Conservation (phyloP, 2,888 invertebrate species). For the Antheraea assamensis region DNA sequence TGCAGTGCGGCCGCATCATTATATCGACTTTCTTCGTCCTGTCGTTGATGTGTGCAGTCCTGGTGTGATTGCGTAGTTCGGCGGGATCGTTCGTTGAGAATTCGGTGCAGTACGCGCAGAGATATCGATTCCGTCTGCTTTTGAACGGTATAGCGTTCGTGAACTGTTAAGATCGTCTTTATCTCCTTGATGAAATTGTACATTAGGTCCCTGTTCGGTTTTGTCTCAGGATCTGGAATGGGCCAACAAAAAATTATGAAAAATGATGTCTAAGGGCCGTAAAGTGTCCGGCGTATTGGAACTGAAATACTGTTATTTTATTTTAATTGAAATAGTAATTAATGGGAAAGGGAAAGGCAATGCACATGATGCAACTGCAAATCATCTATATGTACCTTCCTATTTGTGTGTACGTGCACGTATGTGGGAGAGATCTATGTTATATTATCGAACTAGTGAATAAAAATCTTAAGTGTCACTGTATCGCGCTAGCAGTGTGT, state of each 20-base stretch:
- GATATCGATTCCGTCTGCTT: conserved; percentile 40
- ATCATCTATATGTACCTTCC: too few species aligned
- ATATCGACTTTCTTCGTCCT: conserved; percentile 41
- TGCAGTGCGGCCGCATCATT: conserved; percentile 50
- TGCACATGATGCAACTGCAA: too few species aligned
- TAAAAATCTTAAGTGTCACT: too few species aligned
- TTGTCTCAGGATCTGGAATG: background rate
- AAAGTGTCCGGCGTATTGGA: too few species aligned
- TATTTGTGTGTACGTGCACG: too few species aligned
- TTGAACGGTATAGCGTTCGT: conserved; percentile 64
- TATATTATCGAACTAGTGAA: too few species aligned
- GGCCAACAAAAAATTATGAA: background rate
- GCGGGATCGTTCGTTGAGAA: conserved; percentile 46
- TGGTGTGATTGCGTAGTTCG: conserved; percentile 50
- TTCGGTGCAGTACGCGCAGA: conserved; percentile 57
- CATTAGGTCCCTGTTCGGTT: conserved; percentile 23
- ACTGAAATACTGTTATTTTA: too few species aligned
- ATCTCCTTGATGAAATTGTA: conserved; percentile 50
- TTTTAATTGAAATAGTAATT: too few species aligned
- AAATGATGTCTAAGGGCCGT: too few species aligned
- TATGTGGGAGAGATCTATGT: too few species aligned
- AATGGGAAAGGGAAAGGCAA: too few species aligned
- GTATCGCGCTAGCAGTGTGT: too few species aligned
- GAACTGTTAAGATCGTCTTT: conserved; percentile 45
- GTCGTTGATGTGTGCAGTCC: conserved; percentile 40